These are phyloP conservation scores for Chalcosyrphus nemorum DNA, from an alignment of 2,888 invertebrate genomes.

Conservation along the genomic window DNA sequence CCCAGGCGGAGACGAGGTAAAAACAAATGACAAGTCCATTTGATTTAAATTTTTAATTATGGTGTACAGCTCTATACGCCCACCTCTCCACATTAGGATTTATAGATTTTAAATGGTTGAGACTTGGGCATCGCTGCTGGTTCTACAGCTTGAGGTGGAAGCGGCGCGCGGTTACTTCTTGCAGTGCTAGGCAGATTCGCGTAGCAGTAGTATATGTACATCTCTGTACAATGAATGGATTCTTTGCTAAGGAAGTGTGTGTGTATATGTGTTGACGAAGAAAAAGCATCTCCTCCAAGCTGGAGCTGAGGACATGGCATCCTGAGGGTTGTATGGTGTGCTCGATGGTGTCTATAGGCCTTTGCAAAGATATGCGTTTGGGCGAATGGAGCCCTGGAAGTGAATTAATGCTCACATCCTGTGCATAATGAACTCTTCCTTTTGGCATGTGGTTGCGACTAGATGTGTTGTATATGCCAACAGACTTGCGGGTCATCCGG, in stretches of 20 bases:
- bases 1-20: conserved; percentile 62
- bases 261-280: conserved; percentile 58
- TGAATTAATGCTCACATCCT: conserved; percentile 73
- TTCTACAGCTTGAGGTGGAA: conserved; percentile 37
- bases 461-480: conserved; percentile 62
- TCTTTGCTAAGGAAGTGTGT: conserved; percentile 27
- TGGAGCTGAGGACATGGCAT: conserved; percentile 25
- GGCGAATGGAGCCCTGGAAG: conserved; percentile 57
- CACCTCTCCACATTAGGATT: conserved; percentile 75
- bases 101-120: conserved; percentile 74
- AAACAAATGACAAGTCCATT: conserved; percentile 76
- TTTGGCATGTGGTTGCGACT: conserved; percentile 44
- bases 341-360: conserved; percentile 16
- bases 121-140: conserved; percentile 48
- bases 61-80: conserved; percentile 76
- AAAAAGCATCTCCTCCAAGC: conserved; percentile 54
- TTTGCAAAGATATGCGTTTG: conserved; percentile 34
- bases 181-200: conserved; percentile 22
- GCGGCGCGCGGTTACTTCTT: conserved; percentile 8
- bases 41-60: conserved; percentile 77
- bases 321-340: conserved; percentile 35
- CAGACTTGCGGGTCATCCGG: conserved; percentile 59
- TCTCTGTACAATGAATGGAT: conserved; percentile 12
- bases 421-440: conserved; percentile 69
- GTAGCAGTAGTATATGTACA: conserved; percentile 48